Evolutionary conservation across 2,113 vertebrate genomes (phyloP).

Genomic region (Zosterops pallidus): DNA sequence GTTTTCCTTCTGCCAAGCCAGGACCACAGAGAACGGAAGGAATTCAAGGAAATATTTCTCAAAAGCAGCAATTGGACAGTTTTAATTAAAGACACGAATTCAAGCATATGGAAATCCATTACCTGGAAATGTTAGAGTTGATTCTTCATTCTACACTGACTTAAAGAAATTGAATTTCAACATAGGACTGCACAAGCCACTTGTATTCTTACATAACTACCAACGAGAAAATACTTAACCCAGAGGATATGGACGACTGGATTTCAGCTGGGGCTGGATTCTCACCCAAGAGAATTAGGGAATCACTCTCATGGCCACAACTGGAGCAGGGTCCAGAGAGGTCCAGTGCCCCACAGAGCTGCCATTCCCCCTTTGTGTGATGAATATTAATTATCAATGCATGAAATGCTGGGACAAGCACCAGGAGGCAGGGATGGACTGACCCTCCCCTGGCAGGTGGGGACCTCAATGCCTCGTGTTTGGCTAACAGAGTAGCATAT

Average conservation of each 20-base stretch:
- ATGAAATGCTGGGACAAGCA: too few relatives aligned
- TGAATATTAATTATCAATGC: too few relatives aligned
- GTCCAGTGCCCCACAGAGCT: too few relatives aligned
- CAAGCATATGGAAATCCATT: background rate
- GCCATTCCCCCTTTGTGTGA: background rate
- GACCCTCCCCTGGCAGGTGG: too few relatives aligned
- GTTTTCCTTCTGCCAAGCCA: background rate
- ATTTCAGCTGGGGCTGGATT: background rate
- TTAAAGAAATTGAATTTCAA: background rate
- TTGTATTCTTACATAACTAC: background rate
- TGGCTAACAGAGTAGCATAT: background rate
- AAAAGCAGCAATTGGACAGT: background rate
- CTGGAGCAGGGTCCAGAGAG: background rate
- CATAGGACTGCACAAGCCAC: background rate
- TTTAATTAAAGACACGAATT: conserved; percentile 4
- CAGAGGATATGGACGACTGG: background rate
- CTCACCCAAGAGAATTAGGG: background rate
- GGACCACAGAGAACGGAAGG: background rate
- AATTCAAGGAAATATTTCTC: background rate
- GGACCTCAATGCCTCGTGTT: background rate
- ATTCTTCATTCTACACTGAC: background rate
- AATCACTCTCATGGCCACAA: background rate
- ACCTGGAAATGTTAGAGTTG: background rate
- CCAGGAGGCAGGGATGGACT: background rate
- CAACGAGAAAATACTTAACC: background rate